phyloP scores from a whole-genome alignment of 2,113 vertebrate genomes.

The Anthoscopus minutus region DNA sequence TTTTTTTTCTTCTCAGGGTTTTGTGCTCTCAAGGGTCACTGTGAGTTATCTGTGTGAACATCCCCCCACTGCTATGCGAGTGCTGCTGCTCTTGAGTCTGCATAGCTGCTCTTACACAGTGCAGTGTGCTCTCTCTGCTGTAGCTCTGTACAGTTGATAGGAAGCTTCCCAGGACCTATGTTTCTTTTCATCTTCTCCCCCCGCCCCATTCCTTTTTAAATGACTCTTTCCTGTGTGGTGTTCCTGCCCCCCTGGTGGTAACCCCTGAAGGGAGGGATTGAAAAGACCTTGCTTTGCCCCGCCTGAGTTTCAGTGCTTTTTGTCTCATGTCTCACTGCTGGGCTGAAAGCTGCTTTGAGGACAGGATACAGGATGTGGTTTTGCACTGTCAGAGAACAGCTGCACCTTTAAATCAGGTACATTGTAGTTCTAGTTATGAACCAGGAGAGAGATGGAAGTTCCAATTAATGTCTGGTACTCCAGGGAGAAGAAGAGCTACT shows the following conservation, averaged over 20 bases:
- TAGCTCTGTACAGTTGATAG: not conserved
- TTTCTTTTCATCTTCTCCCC: not conserved
- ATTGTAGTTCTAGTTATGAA: not conserved
- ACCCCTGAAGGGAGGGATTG: not conserved
- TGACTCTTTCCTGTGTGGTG: not conserved
- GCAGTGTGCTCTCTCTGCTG: not conserved
- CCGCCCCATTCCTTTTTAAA: not conserved
- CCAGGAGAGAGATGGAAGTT: not conserved
- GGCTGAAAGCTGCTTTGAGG: not conserved
- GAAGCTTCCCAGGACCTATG: not conserved
- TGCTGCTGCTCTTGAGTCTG: not conserved
- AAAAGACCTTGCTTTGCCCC: not conserved
- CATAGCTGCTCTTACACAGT: not conserved
- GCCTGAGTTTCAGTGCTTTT: not conserved
- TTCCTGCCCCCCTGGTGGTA: not conserved
- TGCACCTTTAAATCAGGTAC: not conserved
- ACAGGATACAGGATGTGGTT: not conserved
- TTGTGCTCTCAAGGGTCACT: not conserved
- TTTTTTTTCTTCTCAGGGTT: not conserved
- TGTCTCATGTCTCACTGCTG: not conserved
- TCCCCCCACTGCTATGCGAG: rapidly evolving
- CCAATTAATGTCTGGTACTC: not conserved
- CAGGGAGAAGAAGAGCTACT: not conserved
- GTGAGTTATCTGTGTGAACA: not conserved
- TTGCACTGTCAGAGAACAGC: not conserved